These are phyloP conservation scores for Tachystola acroxantha DNA, from an alignment of 2,888 invertebrate genomes.

Conservation along the genomic window DNA sequence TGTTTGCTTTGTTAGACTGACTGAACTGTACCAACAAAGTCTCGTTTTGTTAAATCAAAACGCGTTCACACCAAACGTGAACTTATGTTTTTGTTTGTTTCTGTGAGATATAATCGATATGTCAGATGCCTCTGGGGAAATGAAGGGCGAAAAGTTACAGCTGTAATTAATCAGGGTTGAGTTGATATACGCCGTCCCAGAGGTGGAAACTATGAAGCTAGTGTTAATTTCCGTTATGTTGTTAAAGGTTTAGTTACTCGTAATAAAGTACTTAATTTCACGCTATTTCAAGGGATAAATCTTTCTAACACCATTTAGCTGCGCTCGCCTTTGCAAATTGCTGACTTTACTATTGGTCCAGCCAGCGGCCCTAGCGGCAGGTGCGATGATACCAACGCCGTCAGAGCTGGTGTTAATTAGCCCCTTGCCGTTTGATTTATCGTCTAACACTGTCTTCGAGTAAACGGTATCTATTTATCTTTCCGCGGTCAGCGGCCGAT, in stretches of 20 bases:
- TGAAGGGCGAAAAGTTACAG: slow-evolving; percentile 16
- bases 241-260: neutral
- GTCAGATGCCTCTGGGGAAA: neutral
- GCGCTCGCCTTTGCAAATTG: slow-evolving; percentile 29
- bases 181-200: slow-evolving; percentile 2
- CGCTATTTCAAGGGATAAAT: slow-evolving; percentile 17
- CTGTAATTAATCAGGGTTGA: slow-evolving; percentile 16
- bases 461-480: slow-evolving; percentile 42
- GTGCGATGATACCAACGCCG: slow-evolving; percentile 47
- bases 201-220: neutral
- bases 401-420: slow-evolving; percentile 53
- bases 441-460: slow-evolving; percentile 42
- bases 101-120: slow-evolving; percentile 13
- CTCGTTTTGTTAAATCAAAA: slow-evolving; percentile 23
- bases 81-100: slow-evolving; percentile 9
- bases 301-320: slow-evolving; percentile 12
- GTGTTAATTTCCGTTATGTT: neutral
- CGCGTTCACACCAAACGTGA: slow-evolving; percentile 3
- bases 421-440: slow-evolving; percentile 57
- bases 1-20: slow-evolving; percentile 38
- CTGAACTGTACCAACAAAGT: slow-evolving; percentile 12
- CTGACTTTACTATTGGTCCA: slow-evolving; percentile 24
- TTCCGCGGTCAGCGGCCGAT: slow-evolving; percentile 26
- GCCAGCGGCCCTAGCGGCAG: slow-evolving; percentile 29
- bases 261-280: slow-evolving; percentile 9